These are phyloP conservation scores for Cynopterus brachyotis DNA, from an alignment of 2,113 vertebrate genomes.

Conservation along the genomic window DNA sequence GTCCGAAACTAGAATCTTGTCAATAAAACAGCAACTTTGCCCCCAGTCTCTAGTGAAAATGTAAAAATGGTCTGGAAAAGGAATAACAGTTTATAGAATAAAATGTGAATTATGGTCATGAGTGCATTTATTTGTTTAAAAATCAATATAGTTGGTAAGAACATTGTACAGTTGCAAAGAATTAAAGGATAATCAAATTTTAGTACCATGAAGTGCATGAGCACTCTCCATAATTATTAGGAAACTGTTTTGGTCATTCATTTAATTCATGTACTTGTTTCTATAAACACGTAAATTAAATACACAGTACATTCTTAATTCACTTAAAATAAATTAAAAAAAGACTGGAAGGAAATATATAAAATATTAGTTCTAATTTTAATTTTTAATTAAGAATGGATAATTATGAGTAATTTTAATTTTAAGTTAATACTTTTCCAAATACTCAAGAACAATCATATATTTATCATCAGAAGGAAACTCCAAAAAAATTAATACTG, in stretches of 20 bases:
- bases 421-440: not conserved
- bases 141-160: not conserved
- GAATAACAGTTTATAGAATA: conserved; percentile 17
- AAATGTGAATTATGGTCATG: conserved; percentile 18
- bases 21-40: conserved; percentile 73
- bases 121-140: not conserved
- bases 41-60: conserved; percentile 43
- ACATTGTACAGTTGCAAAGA: not conserved
- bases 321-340: not conserved
- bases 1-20: conserved; percentile 72
- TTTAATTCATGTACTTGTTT: not conserved
- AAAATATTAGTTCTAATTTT: not conserved
- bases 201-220: not conserved
- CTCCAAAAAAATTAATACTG: not conserved
- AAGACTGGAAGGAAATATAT: not conserved
- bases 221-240: not conserved
- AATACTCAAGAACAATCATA: not conserved
- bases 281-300: not conserved
- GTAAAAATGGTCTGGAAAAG: not conserved
- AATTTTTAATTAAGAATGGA: not conserved
- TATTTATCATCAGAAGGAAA: not conserved
- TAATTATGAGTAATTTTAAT: not conserved
- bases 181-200: not conserved
- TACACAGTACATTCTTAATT: not conserved
- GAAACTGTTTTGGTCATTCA: not conserved